Evolutionary conservation across 2,113 vertebrate genomes (phyloP), one percentile per base, ranked within the genome.

Genomic region (Polypterus bichir): DNA sequence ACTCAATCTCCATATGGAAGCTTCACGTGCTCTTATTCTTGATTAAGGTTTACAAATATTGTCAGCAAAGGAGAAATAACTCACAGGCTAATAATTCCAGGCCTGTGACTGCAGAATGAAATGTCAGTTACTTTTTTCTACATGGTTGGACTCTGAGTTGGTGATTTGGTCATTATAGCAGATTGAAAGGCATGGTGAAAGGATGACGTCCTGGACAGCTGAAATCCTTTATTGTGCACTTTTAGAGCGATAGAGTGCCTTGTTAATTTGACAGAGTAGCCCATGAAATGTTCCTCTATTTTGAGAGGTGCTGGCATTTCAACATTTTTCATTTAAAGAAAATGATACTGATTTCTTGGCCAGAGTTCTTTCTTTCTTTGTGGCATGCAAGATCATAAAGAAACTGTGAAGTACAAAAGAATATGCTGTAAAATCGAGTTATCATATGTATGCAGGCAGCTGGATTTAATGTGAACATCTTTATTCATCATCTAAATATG

Each of bases 91-190:
- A 57, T 57, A 27, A 44, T 57, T 27, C 56, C 56, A 51, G 48
- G 4, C 46, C 72, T 48, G 47, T 71, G 48, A 56, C 73, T 62
- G 59, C 8, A 67, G 27, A 57, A 57, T 59, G 60, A 70, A 51
- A 63, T 77, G 66, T 66, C 61, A 57, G 53, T 66, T 68, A 54
- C 47, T 59, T 68, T 69, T 64, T 71, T 62, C 62, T 67, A 9
- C 59, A 63, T 69, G 49, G 71, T 49, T 56, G 56, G 65, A 59
- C 7, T 64, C 66, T 2, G 52, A 70, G 57, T 70, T 63, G 65
- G 70, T 53, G 59, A 59, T 54, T 52, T 10, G 64, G 57, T 65
- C 44, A 53, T 75, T 68, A 63, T 64, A 73, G 66, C 69, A 62
- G 65, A 59, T 59, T 63, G 60, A 9, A 63, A 63, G 3, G 59